Conservation (phyloP, 2,113 vertebrate genomes). For the Sprattus sprattus region DNA sequence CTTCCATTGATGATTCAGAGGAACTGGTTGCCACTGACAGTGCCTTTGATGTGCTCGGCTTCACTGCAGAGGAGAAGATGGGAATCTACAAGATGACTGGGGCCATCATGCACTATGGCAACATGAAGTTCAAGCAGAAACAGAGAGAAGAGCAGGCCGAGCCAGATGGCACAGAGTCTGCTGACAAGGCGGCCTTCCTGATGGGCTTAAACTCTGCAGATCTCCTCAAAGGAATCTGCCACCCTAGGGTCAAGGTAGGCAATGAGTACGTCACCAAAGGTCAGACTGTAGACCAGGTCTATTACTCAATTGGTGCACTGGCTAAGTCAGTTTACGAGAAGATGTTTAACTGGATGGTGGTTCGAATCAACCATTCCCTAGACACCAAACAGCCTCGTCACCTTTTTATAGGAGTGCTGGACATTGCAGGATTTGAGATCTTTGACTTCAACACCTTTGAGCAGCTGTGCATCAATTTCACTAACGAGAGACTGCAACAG, state of each 20-base stretch:
- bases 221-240: slow-evolving; percentile 77
- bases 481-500: slow-evolving; percentile 81
- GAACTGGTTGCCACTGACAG: slow-evolving; percentile 88
- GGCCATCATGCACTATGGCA: slow-evolving; percentile 87
- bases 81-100: slow-evolving; percentile 83
- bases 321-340: slow-evolving; percentile 79
- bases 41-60: slow-evolving; percentile 82
- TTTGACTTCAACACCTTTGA: slow-evolving; percentile 81
- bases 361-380: slow-evolving; percentile 76
- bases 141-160: slow-evolving; percentile 88
- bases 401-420: slow-evolving; percentile 76
- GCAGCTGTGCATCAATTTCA: slow-evolving; percentile 81
- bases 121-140: slow-evolving; percentile 90
- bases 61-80: slow-evolving; percentile 81
- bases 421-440: slow-evolving; percentile 79
- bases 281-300: slow-evolving; percentile 87
- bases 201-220: slow-evolving; percentile 80
- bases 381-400: slow-evolving; percentile 75
- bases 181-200: slow-evolving; percentile 77
- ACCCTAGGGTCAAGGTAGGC: slow-evolving; percentile 77
- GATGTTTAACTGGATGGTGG: slow-evolving; percentile 82
- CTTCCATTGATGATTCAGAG: slow-evolving; percentile 87
- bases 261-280: slow-evolving; percentile 79
- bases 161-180: slow-evolving; percentile 78
- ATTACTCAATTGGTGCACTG: slow-evolving; percentile 74